A percentile compares a stretch with the other conserved stretches of the same genome.
Conservation (phyloP, 1,140 invertebrate species). For the Ridgeia piscesae region DNA sequence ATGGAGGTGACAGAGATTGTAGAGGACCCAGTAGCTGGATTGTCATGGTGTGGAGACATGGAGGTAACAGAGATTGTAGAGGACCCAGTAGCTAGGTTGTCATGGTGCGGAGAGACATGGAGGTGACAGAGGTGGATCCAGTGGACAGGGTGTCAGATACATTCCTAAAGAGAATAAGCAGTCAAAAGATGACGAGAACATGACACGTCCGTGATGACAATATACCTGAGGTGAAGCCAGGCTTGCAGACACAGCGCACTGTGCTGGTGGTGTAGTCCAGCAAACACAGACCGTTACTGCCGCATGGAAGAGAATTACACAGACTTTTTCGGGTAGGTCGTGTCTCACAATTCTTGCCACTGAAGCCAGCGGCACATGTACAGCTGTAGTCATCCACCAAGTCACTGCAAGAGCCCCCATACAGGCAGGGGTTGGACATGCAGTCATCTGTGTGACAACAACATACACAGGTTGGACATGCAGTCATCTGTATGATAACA, state of each 20-base stretch:
- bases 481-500: neutral
- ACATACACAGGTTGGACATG: neutral
- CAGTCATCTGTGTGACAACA: constrained; percentile 5
- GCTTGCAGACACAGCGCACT: neutral
- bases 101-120: too few relatives aligned
- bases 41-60: too few relatives aligned
- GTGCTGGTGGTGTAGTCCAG: neutral
- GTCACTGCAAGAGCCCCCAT: neutral
- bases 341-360: neutral
- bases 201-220: neutral
- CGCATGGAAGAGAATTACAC: neutral
- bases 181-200: too few relatives aligned
- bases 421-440: neutral
- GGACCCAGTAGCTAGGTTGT: too few relatives aligned
- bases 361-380: neutral
- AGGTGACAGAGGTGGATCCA: neutral
- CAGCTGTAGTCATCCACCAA: neutral
- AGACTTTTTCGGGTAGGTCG: neutral
- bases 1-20: too few relatives aligned
- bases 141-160: too few relatives aligned
- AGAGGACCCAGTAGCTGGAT: too few relatives aligned
- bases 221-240: neutral
- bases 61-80: too few relatives aligned
- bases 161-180: too few relatives aligned
- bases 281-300: neutral